Base-by-base conservation (phyloP, 2,113 vertebrate species). In the Rostratula benghalensis region DNA sequence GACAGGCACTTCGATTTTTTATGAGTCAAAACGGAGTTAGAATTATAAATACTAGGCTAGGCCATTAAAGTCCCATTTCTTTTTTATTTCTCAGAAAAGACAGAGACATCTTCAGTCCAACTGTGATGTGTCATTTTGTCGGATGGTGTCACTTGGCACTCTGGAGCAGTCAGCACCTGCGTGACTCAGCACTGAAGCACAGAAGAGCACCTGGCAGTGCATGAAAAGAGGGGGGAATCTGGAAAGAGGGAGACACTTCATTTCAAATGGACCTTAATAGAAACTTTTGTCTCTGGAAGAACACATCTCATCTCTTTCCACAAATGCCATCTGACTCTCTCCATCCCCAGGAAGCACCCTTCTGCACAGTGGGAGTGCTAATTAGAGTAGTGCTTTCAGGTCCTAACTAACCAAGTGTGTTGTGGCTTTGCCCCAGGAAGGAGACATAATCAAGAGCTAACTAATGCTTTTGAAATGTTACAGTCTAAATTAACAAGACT, bases 131-230 rank as follows among this genome's bases (percentile, higher is more conserved):
- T 90, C 88, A 61, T 56, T 95, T 94, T 93, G 79, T 97, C 87
- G 95, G 82, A 75, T 51, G 69, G 39, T 39, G 71, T 77, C 90
- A 89, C 71, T 89, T 92, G 79, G 93, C 59, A 30, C 56, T 64
- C 56, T 48, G 73, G 68, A 95, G 83, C 56, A 67, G 64, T 43
- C 85, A 88, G 68, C 74, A 60, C 25, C 88, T 87, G 33, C 0
- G 3, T 90, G 90, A 96, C 88, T 95, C 90, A 96, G 90, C 95
- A 75, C 35, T 31, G 76, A 90, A 73, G 68, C 82, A 56, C 30
- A 57, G 77, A 68, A 48, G 10, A 94, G 67, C 53, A 93, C 87
- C 89, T 89, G 80, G 76, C 88, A 88, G 43, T 12, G 33, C 64
- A 56, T 22, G n/a, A 75, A 78, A 90, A 90, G 50, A 76, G 51